Evolutionary conservation across 2,797 vertebrate genomes (phyloP).

Genomic region (Liparis tanakae): DNA sequence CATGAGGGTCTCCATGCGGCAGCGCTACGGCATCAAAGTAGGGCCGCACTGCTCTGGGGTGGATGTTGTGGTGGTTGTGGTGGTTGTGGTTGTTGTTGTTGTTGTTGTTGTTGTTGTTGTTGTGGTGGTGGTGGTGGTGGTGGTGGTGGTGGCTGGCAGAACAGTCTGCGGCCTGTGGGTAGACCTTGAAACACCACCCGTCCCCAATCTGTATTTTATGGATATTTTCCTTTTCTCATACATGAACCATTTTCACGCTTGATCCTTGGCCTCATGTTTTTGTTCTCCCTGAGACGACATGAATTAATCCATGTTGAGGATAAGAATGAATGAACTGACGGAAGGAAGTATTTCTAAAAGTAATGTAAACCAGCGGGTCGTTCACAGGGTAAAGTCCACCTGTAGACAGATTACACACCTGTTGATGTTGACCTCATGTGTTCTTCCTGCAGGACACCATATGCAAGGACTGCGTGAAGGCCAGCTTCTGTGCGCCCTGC

Average conservation of each 20-base stretch:
- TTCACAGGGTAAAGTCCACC: background rate
- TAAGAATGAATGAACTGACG: too few relatives aligned
- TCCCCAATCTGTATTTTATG: too few relatives aligned
- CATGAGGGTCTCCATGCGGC: conserved; percentile 77
- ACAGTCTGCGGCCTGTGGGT: background rate
- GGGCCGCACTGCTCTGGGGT: background rate
- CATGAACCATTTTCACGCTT: conserved; percentile 13
- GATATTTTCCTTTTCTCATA: conserved; percentile 27
- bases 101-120: background rate
- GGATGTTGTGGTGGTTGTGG: background rate
- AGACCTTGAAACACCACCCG: background rate
- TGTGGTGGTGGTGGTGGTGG: background rate
- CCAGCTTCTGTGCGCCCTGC: conserved; percentile 68
- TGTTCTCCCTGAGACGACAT: background rate
- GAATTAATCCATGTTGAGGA: background rate
- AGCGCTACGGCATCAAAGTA: conserved; percentile 80
- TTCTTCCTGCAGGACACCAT: conserved; percentile 67
- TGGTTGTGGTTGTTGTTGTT: background rate
- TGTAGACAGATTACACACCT: background rate
- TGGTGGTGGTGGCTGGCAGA: background rate
- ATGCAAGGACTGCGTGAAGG: conserved; percentile 70
- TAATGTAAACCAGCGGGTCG: too few relatives aligned
- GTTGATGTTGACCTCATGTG: background rate
- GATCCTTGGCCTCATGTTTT: conserved; percentile 5
- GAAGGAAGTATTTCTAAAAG: background rate